A percentile compares a stretch with the other conserved stretches of the same genome.
These are phyloP conservation scores for Magallana ariakensis DNA, from an alignment of 1,140 invertebrate genomes.

Conservation along the genomic window DNA sequence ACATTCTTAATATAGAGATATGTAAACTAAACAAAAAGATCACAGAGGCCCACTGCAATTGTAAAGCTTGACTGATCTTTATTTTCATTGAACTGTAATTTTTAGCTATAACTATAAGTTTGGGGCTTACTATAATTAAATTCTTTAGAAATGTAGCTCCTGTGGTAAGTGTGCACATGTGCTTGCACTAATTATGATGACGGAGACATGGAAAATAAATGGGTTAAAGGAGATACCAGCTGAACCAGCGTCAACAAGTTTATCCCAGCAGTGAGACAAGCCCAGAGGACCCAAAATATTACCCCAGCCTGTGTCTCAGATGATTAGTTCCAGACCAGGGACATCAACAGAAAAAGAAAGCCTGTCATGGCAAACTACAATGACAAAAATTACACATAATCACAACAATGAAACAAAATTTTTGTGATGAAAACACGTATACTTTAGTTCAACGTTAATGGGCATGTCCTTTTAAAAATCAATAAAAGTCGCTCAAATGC, in stretches of 20 bases:
- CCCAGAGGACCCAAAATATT: conserved; percentile 39
- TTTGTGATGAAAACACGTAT: too few relatives aligned
- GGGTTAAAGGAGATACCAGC: conserved; percentile 37
- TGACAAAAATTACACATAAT: neutral
- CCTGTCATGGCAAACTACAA: neutral
- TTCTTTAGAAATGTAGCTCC: neutral
- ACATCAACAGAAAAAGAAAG: conserved; percentile 13
- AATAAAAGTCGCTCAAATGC: too few relatives aligned
- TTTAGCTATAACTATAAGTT: too few relatives aligned
- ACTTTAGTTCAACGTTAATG: too few relatives aligned
- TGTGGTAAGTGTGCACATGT: neutral
- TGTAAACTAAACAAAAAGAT: neutral
- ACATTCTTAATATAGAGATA: neutral
- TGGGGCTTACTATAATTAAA: neutral
- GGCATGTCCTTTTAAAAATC: too few relatives aligned
- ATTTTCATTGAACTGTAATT: neutral
- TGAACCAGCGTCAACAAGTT: conserved; percentile 18
- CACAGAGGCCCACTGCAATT: neutral
- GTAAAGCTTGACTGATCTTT: neutral
- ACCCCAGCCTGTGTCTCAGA: conserved; percentile 23
- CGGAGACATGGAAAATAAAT: neutral
- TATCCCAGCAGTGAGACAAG: conserved; percentile 52
- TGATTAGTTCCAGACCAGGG: neutral
- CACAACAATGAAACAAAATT: too few relatives aligned
- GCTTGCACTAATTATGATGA: neutral